Conservation (phyloP, 2,797 vertebrate species). For the Bradypodion ventrale region DNA sequence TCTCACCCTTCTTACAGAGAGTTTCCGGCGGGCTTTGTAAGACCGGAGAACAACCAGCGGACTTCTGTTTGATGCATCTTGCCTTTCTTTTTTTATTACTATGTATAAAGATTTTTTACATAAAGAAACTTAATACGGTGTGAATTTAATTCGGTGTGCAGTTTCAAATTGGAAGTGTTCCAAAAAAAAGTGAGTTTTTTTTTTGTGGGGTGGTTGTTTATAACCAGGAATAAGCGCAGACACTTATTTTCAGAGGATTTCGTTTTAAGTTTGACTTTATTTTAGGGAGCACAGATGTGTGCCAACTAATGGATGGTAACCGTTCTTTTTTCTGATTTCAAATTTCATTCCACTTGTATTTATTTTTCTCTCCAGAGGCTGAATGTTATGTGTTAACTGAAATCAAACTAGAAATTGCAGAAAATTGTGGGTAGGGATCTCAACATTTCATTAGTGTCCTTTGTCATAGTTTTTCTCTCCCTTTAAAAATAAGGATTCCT, state of each 20-base stretch:
- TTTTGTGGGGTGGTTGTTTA: slow-evolving; percentile 78
- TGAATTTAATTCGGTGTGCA: slow-evolving; percentile 83
- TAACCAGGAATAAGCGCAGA: slow-evolving; percentile 77
- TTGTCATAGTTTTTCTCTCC: slow-evolving; percentile 4
- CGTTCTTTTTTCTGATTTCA: slow-evolving; percentile 70
- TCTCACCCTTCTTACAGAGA: slow-evolving; percentile 79
- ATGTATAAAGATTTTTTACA: slow-evolving; percentile 96
- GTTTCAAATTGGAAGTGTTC: slow-evolving; percentile 79
- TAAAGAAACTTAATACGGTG: slow-evolving; percentile 85
- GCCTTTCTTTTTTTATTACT: slow-evolving; percentile 95
- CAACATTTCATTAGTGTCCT: slow-evolving; percentile 56
- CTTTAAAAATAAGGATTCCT: not conserved
- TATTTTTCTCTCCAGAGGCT: slow-evolving; percentile 76
- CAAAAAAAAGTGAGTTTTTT: slow-evolving; percentile 78
- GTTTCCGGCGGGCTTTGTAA: slow-evolving; percentile 78
- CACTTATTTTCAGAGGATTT: slow-evolving; percentile 69
- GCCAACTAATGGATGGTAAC: slow-evolving; percentile 74
- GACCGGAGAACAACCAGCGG: slow-evolving; percentile 81
- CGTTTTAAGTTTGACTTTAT: slow-evolving; percentile 66
- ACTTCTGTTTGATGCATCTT: slow-evolving; percentile 98
- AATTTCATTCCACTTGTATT: slow-evolving; percentile 81
- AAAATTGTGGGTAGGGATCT: slow-evolving; percentile 57
- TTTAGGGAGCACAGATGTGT: slow-evolving; percentile 61
- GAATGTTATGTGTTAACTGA: slow-evolving; percentile 60
- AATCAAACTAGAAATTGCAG: slow-evolving; percentile 65